Evolutionary conservation across 2,888 invertebrate species (phyloP).

Genomic region (Salticus scenicus): DNA sequence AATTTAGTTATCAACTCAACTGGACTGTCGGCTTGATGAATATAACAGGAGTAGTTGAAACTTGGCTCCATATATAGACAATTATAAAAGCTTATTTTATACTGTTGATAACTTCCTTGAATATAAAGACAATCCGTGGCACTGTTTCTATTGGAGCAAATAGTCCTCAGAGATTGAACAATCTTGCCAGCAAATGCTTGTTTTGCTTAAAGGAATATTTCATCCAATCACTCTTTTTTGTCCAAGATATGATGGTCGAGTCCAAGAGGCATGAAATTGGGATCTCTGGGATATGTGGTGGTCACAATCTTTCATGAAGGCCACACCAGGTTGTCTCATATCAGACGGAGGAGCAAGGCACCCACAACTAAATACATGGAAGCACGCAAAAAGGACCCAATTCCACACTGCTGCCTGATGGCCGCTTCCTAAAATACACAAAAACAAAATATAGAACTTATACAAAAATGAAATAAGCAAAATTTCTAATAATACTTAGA

Average conservation of each 20-base stretch:
- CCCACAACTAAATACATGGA: slow-evolving; percentile 64
- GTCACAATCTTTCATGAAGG: slow-evolving; percentile 50
- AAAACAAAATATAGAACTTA: slow-evolving; percentile 4
- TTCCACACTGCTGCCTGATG: slow-evolving; percentile 63
- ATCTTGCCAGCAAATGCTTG: slow-evolving; percentile 26
- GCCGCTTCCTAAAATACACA: slow-evolving; percentile 46
- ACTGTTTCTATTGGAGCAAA: slow-evolving; percentile 5
- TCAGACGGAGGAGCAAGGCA: slow-evolving; percentile 67
- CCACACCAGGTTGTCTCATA: slow-evolving; percentile 51
- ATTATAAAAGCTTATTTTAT: slow-evolving; percentile 21
- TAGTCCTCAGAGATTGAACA: slow-evolving; percentile 18
- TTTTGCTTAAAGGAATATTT: slow-evolving; percentile 18
- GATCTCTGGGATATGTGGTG: slow-evolving; percentile 63
- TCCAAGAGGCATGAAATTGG: slow-evolving; percentile 58
- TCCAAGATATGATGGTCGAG: slow-evolving; percentile 50
- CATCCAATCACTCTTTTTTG: slow-evolving; percentile 30
- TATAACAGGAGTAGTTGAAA: neutral
- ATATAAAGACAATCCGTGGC: slow-evolving; percentile 21
- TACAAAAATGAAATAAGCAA: too few species aligned
- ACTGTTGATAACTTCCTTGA: slow-evolving; percentile 1
- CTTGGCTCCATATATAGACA: neutral
- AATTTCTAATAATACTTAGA: too few species aligned
- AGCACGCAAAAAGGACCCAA: slow-evolving; percentile 61
- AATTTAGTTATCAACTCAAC: slow-evolving; percentile 14
- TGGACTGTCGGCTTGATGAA: neutral